Evolutionary conservation across 2,113 vertebrate species (phyloP).

Genomic region (Callipepla squamata): DNA sequence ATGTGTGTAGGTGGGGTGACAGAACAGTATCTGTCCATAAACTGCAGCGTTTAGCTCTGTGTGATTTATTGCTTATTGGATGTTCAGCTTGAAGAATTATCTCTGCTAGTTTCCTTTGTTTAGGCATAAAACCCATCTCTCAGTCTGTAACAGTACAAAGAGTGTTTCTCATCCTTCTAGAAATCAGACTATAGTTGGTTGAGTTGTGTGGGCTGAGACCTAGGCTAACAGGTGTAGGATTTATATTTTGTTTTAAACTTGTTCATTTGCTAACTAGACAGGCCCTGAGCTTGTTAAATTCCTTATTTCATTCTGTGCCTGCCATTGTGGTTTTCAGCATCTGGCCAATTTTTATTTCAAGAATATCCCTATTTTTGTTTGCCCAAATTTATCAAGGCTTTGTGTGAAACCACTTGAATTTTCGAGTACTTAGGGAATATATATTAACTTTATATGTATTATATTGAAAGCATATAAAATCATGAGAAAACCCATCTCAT

Average conservation of each 20-base stretch:
- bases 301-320: background rate
- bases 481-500: background rate
- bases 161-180: background rate
- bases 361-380: background rate
- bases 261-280: background rate
- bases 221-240: background rate
- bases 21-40: background rate
- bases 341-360: conserved; percentile 27
- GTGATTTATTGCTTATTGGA: background rate
- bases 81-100: background rate
- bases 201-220: background rate
- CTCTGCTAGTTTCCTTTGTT: background rate
- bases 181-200: background rate
- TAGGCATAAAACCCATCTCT: background rate
- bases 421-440: background rate
- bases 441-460: background rate
- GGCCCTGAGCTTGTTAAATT: background rate
- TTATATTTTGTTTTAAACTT: background rate
- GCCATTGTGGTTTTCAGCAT: background rate
- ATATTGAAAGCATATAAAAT: background rate
- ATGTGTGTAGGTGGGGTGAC: background rate
- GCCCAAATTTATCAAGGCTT: background rate
- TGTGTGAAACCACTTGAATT: background rate
- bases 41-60: background rate
- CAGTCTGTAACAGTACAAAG: background rate